Evolutionary conservation across 2,113 vertebrate species (phyloP).

Genomic region (Cyanoderma ruficeps): DNA sequence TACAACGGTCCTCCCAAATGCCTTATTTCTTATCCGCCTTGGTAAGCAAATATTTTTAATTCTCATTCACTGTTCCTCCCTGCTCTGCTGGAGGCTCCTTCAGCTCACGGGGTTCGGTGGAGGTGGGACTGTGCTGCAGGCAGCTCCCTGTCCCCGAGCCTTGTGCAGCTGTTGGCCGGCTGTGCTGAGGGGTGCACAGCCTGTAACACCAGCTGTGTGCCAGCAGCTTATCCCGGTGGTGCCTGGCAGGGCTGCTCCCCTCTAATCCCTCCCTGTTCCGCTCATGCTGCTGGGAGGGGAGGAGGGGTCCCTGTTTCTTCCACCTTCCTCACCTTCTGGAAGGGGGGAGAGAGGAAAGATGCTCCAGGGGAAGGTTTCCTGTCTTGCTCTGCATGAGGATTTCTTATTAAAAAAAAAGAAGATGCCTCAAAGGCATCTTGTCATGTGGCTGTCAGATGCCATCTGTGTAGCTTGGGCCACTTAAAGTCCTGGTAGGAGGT

Average conservation of each 20-base stretch:
- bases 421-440: not conserved
- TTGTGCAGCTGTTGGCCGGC: accelerated
- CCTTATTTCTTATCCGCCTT: not conserved
- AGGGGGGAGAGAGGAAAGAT: not conserved
- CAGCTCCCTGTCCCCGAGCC: not conserved
- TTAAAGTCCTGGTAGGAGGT: not conserved
- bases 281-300: not conserved
- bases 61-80: not conserved
- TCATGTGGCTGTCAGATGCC: not conserved
- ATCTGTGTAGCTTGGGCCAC: not conserved
- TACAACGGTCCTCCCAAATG: not conserved
- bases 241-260: not conserved
- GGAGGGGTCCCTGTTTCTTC: not conserved
- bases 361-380: not conserved
- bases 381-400: accelerated
- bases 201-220: not conserved
- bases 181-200: accelerated
- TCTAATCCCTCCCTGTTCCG: not conserved
- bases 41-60: not conserved
- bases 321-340: not conserved
- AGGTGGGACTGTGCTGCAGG: not conserved
- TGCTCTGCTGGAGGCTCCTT: not conserved
- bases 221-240: not conserved
- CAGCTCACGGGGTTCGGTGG: accelerated
- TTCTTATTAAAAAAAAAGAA: not conserved